A percentile compares a stretch with the other conserved stretches of the same genome.
phyloP scores from a whole-genome alignment of 2,113 vertebrate species.

The Echinops telfairi region DNA sequence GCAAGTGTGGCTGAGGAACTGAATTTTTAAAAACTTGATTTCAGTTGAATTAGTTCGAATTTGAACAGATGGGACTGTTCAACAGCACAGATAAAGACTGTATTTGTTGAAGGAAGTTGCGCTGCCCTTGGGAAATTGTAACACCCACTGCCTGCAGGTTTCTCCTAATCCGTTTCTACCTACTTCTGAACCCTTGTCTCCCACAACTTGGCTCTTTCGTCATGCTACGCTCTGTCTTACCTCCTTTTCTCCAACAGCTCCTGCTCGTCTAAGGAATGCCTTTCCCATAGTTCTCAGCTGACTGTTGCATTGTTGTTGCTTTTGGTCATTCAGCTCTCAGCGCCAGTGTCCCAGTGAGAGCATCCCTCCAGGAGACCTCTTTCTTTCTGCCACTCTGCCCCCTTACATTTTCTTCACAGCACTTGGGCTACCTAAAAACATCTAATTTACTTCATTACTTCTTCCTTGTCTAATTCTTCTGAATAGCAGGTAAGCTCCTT shows the following conservation, averaged over 20 bases:
- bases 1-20: neutral
- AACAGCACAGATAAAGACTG: neutral
- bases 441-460: constrained; percentile 14
- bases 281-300: neutral
- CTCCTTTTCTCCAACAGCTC: neutral
- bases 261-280: neutral
- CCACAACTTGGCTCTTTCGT: neutral
- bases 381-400: neutral
- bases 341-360: constrained; percentile 7
- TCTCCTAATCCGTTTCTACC: neutral
- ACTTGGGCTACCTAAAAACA: constrained; percentile 11
- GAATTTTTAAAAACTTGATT: neutral
- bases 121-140: neutral
- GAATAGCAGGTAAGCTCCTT: constrained; percentile 40
- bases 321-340: constrained; percentile 30
- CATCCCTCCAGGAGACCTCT: neutral
- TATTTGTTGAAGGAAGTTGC: neutral
- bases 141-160: neutral
- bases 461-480: constrained; percentile 4
- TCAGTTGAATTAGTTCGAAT: neutral
- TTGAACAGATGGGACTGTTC: neutral
- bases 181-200: neutral
- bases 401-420: neutral
- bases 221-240: neutral
- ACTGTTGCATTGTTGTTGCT: neutral